Evolutionary conservation across 2,797 vertebrate species (phyloP), one percentile per base, ranked within the genome.

Genomic region (Danio kyathit): DNA sequence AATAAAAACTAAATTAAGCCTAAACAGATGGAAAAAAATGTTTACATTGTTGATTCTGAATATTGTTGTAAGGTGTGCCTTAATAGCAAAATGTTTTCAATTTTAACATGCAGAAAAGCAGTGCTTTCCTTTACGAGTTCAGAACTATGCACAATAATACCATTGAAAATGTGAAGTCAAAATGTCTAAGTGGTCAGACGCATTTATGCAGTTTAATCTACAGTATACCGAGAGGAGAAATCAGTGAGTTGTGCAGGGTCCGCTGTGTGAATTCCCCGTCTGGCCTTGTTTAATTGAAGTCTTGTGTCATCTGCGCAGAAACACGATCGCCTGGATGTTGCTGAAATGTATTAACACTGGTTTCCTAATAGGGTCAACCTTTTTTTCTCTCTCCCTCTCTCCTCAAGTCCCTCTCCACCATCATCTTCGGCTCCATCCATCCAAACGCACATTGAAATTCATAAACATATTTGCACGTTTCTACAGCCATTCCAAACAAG

Each of bases 281-380:
- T 80, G 71, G 19, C 77, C 66, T 59, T 61, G 41, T 81, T 86
- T 85, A 88, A 87, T 86, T 87, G 83, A 85, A 86, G 76, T 88
- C 84, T 74, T 73, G 83, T 86, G 84, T 85, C 76, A 73, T 85
- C 66, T 40, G 69, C 54, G 69, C 73, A 43, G 82, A 75, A 79
- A 86, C 83, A 84, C 67, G 48, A 83, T 63, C 16, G 46, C 78
- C 67, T 75, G 57, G 66, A 82, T 86, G 76, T 86, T 79, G 60
- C 64, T 85, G 46, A 80, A 77, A 73, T 65, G 82, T 82, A 86
- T 80, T 78, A 83, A 84, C 84, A 86, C 54, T 43, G 79, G 63
- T 76, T 48, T 17, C 38, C 59, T 84, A 86, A 86, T 84, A 86
- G 82, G 82, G 85, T 86, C 82, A 64, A 48, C 29, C 59, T 56